Evolutionary conservation across 2,888 invertebrate genomes (phyloP).

Genomic region (Diarsia brunnea): DNA sequence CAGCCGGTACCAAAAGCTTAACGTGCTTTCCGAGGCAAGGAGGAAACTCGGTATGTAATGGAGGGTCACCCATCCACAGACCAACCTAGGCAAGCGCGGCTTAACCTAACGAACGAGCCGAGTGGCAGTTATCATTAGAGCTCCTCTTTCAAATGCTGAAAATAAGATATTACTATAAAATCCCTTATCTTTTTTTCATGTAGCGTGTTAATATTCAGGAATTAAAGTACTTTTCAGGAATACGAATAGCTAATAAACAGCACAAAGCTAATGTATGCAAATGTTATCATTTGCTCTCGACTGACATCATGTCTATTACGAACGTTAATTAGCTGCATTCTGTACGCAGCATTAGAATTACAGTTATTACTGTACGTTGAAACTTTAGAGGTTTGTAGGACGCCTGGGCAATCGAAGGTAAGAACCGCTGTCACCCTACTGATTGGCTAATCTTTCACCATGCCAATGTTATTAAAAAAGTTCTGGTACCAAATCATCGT

Average conservation of each 20-base stretch:
- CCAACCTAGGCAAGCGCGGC: too few relatives aligned
- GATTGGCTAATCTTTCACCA: neutral
- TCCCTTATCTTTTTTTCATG: neutral
- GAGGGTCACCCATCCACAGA: too few relatives aligned
- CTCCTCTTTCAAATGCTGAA: too few relatives aligned
- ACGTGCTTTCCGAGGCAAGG: too few relatives aligned
- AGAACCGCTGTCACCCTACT: neutral
- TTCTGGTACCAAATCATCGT: neutral
- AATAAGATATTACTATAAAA: neutral
- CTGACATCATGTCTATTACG: slow-evolving; percentile 21
- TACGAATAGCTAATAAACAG: slow-evolving; percentile 17
- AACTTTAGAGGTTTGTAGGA: neutral
- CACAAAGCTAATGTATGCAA: slow-evolving; percentile 33
- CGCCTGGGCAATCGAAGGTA: neutral
- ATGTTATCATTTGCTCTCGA: slow-evolving; percentile 21
- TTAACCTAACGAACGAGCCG: too few relatives aligned
- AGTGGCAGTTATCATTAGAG: too few relatives aligned
- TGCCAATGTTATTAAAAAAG: too few relatives aligned
- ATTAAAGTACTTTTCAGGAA: neutral
- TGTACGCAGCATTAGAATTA: slow-evolving; percentile 23
- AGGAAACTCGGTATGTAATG: too few relatives aligned
- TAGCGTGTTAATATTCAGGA: neutral
- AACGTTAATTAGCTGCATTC: slow-evolving; percentile 22
- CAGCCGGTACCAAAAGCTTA: too few relatives aligned
- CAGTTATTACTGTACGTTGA: slow-evolving; percentile 10